Evolutionary conservation across 2,888 invertebrate genomes (phyloP).

Genomic region (Polymixis lichenea): DNA sequence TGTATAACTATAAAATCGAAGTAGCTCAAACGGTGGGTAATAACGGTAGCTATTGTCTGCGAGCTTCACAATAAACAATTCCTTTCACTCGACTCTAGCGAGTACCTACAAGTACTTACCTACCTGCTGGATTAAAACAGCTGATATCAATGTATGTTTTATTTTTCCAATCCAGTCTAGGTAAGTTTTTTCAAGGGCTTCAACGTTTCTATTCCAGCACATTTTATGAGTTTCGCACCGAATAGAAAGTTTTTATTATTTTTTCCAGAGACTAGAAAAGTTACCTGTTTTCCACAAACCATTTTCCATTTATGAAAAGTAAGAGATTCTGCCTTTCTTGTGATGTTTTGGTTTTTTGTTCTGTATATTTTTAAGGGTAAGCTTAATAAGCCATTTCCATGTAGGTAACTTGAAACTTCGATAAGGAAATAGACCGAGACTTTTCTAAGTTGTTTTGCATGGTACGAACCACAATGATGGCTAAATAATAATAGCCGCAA

Average conservation of each 20-base stretch:
- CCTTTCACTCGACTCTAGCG: constrained; percentile 35
- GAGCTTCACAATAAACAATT: constrained; percentile 35
- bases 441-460: no score
- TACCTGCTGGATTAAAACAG: constrained; percentile 7
- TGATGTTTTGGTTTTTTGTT: not conserved
- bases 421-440: not conserved
- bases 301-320: not conserved
- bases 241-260: not conserved
- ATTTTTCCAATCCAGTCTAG: constrained; percentile 7
- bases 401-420: not conserved
- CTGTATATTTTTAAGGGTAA: not conserved
- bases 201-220: not conserved
- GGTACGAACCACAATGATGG: no score
- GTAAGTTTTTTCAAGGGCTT: constrained; percentile 7
- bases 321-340: not conserved
- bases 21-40: constrained; percentile 27
- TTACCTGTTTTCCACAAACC: constrained; percentile 6
- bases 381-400: not conserved
- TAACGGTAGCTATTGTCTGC: constrained; percentile 33
- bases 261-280: not conserved
- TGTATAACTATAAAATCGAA: constrained; percentile 24
- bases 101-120: constrained; percentile 2
- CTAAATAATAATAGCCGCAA: not conserved
- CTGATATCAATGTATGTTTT: constrained; percentile 8
- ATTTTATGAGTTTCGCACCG: constrained; percentile 4